Evolutionary conservation across 2,113 vertebrate species (phyloP).

Genomic region (Nesogale talazaci): DNA sequence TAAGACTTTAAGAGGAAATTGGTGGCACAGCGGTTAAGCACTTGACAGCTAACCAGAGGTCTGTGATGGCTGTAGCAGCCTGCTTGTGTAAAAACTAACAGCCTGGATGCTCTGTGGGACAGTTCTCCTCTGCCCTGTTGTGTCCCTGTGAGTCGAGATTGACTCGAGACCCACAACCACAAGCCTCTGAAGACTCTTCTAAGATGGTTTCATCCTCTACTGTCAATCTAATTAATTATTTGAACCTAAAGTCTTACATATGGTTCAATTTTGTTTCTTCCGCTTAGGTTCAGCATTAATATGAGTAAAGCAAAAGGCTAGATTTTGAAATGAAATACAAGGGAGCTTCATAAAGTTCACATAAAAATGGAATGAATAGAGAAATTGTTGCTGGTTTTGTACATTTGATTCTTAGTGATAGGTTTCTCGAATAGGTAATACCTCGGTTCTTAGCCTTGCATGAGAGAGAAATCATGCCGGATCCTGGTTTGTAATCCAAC

Average conservation of each 20-base stretch:
- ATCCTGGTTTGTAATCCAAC: no score
- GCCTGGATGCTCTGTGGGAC: no score
- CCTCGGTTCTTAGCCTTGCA: no score
- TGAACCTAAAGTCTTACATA: conserved; percentile 15
- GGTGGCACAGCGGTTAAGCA: neutral
- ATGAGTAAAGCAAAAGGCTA: conserved; percentile 34
- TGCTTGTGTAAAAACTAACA: neutral
- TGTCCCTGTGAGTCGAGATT: neutral
- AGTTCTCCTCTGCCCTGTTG: neutral
- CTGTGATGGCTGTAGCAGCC: no score
- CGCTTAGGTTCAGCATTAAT: conserved; percentile 17
- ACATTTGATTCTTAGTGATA: no score
- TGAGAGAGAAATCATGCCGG: no score
- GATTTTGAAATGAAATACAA: neutral
- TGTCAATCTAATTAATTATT: conserved; percentile 40
- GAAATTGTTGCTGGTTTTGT: no score
- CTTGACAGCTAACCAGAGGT: no score
- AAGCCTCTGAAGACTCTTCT: conserved; percentile 14
- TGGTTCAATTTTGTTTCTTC: conserved; percentile 42
- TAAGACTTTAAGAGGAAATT: neutral
- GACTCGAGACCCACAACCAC: neutral
- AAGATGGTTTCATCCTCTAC: conserved; percentile 11
- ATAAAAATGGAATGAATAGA: no score
- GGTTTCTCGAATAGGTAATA: no score
- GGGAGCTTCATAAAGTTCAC: no score